Evolutionary conservation across 2,888 invertebrate species (phyloP).

Genomic region (Sesia bembeciformis): DNA sequence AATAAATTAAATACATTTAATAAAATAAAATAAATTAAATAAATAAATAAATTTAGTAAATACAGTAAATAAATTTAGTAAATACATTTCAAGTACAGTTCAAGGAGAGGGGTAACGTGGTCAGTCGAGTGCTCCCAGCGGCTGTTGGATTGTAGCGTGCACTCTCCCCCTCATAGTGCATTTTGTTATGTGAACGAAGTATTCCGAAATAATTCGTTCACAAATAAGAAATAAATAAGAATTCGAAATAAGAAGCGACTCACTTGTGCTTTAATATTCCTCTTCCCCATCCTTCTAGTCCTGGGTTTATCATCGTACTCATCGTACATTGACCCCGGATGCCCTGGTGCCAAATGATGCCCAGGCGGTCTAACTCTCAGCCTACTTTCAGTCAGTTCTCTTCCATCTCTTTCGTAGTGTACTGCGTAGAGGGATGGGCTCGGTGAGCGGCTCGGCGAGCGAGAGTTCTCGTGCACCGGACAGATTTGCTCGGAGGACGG

Average conservation of each 20-base stretch:
- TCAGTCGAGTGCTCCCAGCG: too few relatives aligned
- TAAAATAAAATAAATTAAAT: too few relatives aligned
- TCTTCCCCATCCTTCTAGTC: constrained; percentile 85
- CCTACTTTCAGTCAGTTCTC: constrained; percentile 77
- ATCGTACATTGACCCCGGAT: constrained; percentile 41
- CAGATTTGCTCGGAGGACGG: constrained; percentile 84
- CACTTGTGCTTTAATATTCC: constrained; percentile 93
- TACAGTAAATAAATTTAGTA: too few relatives aligned
- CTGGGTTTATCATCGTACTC: constrained; percentile 65
- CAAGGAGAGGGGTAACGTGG: too few relatives aligned
- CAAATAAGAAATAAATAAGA: too few relatives aligned
- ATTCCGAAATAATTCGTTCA: too few relatives aligned
- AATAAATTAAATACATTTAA: too few relatives aligned
- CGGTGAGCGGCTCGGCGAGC: constrained; percentile 50
- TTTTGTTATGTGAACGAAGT: too few relatives aligned
- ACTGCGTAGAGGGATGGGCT: constrained; percentile 77
- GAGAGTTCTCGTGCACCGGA: constrained; percentile 49
- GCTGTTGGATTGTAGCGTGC: too few relatives aligned
- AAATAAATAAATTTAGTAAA: too few relatives aligned
- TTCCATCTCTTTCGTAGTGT: constrained; percentile 79
- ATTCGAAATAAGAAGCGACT: background rate
- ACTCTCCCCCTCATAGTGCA: too few relatives aligned
- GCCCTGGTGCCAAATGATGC: constrained; percentile 60
- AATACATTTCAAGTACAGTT: too few relatives aligned
- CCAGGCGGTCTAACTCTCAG: constrained; percentile 67